Conservation (phyloP, 2,113 vertebrate genomes). For the Trichechus manatus region DNA sequence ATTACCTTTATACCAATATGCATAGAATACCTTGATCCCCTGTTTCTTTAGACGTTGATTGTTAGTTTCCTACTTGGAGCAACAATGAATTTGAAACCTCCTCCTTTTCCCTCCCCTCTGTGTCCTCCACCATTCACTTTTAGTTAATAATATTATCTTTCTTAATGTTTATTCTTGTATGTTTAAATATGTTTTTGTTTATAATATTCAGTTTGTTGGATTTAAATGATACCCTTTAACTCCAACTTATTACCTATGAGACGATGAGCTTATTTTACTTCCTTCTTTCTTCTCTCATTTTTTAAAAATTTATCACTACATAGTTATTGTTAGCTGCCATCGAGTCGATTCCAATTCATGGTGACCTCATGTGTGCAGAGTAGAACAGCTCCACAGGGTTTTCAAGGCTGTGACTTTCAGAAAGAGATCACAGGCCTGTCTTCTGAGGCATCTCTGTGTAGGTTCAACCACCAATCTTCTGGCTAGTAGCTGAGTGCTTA, state of each 20-base stretch:
- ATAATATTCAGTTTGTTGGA: constrained; percentile 8
- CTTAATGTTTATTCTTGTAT: constrained; percentile 14
- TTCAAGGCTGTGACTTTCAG: not conserved
- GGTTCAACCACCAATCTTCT: not conserved
- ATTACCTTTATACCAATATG: not conserved
- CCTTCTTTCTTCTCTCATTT: not conserved
- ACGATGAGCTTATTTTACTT: constrained; percentile 1
- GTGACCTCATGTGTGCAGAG: not conserved
- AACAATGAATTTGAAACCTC: not conserved
- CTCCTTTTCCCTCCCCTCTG: not conserved
- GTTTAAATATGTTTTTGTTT: not conserved
- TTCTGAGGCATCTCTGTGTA: not conserved
- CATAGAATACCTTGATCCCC: not conserved
- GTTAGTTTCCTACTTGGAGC: not conserved
- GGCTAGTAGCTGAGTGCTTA: not conserved
- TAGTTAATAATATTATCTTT: not conserved
- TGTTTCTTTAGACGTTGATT: not conserved
- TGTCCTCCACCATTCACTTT: not conserved
- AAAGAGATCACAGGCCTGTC: not conserved
- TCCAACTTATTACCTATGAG: constrained; percentile 10
- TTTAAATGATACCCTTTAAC: constrained; percentile 9
- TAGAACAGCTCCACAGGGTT: not conserved
- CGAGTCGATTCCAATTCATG: not conserved
- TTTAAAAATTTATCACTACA: not conserved
- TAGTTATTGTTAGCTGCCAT: not conserved